Evolutionary conservation across 2,113 vertebrate species (phyloP).

Genomic region (Bambusicola thoracicus): DNA sequence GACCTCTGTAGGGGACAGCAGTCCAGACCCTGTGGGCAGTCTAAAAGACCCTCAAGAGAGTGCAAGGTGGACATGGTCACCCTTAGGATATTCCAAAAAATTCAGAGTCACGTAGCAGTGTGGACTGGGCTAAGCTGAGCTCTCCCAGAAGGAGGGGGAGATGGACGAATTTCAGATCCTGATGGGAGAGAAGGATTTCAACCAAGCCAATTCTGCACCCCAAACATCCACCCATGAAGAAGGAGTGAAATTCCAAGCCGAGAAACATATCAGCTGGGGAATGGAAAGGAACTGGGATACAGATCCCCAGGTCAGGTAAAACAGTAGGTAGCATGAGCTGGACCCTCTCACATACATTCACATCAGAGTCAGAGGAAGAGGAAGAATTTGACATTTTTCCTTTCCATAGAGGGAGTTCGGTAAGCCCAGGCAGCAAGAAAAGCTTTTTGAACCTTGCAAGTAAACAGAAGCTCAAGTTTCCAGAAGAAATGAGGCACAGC

Average conservation of each 20-base stretch:
- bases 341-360: background rate
- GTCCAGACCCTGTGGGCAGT: background rate
- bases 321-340: background rate
- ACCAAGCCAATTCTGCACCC: background rate
- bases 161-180: background rate
- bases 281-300: background rate
- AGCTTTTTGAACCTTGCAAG: background rate
- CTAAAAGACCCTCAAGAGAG: background rate
- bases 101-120: accelerated
- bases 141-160: background rate
- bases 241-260: background rate
- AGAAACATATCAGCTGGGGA: background rate
- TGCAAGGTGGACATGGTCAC: background rate
- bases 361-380: background rate
- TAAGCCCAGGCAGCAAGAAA: background rate
- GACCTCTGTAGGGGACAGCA: background rate
- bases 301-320: background rate
- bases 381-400: background rate
- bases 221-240: accelerated
- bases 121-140: accelerated
- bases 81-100: background rate
- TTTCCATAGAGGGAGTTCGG: background rate
- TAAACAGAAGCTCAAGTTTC: background rate
- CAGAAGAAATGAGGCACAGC: background rate
- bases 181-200: background rate